These are phyloP conservation scores for Rhynchophorus ferrugineus DNA, from an alignment of 1,140 invertebrate species.

Conservation along the genomic window DNA sequence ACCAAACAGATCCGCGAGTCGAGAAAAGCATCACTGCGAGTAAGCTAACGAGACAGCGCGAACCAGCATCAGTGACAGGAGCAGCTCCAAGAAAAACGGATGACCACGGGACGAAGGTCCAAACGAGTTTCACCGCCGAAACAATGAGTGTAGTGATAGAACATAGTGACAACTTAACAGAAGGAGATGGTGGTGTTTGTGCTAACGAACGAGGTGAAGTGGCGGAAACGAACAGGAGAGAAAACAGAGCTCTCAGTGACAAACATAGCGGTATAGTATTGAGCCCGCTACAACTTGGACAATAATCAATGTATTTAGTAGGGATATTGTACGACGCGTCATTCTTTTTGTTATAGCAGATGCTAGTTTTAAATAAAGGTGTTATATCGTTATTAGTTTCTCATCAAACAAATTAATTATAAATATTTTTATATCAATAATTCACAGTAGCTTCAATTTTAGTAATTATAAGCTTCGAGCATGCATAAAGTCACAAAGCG, in stretches of 20 bases:
- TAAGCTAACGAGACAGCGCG: constrained; percentile 36
- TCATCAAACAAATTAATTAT: no score
- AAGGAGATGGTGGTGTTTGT: constrained; percentile 6
- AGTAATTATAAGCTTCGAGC: not conserved
- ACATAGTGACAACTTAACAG: constrained; percentile 22
- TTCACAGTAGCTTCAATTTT: not conserved
- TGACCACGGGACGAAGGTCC: constrained; percentile 1
- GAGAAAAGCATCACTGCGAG: constrained; percentile 21
- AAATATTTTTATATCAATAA: no score
- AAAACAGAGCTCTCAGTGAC: constrained; percentile 21
- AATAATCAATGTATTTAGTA: constrained; percentile 31
- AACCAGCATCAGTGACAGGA: constrained; percentile 25
- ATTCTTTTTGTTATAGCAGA: not conserved
- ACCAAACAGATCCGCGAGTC: constrained; percentile 22
- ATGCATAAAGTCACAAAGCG: not conserved
- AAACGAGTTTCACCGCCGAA: constrained; percentile 14
- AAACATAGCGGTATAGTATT: constrained; percentile 42
- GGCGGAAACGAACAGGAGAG: constrained; percentile 13
- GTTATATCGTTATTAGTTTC: not conserved
- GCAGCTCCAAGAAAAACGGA: no score
- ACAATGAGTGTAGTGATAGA: constrained; percentile 36
- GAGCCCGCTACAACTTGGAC: constrained; percentile 43
- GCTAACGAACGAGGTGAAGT: constrained; percentile 11
- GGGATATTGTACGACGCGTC: constrained; percentile 2
- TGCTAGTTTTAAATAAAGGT: constrained; percentile 3